Evolutionary conservation across 2,797 vertebrate genomes (phyloP), one percentile per base, ranked within the genome.

Genomic region (Erethizon dorsatum): DNA sequence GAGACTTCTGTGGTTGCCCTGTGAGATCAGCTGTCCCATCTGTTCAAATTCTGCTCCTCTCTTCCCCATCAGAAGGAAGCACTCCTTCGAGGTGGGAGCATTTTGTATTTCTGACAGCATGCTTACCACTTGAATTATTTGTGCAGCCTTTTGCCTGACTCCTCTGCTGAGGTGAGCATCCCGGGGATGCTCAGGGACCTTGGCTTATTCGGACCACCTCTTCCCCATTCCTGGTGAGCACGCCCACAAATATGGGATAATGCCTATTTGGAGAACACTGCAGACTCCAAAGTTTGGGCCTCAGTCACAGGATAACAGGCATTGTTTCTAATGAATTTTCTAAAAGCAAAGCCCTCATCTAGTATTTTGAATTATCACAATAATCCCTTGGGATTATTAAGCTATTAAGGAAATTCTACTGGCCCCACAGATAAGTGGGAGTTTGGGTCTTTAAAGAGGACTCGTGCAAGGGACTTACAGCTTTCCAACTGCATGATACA

Each of bases 401-500:
- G 41, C 1, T 2, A 28, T 71, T 75, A 52, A 73, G 92, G 84
- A 63, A 57, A 88, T 88, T 83, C 52, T 96, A 57, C 77, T 26
- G 12, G 47, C 54, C 65, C 47, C 22, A 2, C 6, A 47, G 63
- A 54, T 71, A 69, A 92, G 67, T 14, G 47, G 77, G 41, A 90
- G 24, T 7, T 47, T 56, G 57, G 3, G 63, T 71, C 63, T 95
- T 83, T 67, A 71, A 50, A 50, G 54, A 84, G 59, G 24, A 26
- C 12, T 57, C 63, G 54, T 14, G 54, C 20, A 82, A 61, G 87
- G 69, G 20, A 99, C 99, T 99, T 98, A 99, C 99, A 99, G 99
- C 99, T 99, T 98, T 99, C 99, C 94, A 99, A 98, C 98, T 99
- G 99, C 99, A 99, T 99, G 98, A 99, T 99, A 97, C 99, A 99